Conservation (phyloP, 1,140 invertebrate species). For the Zaprionus africanus region DNA sequence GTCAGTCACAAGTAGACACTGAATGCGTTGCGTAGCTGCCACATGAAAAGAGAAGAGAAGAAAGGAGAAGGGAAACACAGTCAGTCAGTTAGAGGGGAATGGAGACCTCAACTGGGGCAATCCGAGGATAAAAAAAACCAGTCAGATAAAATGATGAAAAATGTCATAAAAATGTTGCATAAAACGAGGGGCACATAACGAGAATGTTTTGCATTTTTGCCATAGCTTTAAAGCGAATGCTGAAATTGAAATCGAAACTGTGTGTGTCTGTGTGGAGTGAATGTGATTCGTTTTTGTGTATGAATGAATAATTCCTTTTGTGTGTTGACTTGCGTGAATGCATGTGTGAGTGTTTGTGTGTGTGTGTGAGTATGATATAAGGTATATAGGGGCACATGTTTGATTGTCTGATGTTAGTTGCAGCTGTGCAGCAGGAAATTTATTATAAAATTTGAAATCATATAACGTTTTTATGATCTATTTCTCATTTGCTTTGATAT, state of each 20-base stretch:
- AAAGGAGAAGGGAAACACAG: background rate
- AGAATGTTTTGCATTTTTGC: conserved; percentile 59
- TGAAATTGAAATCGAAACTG: conserved; percentile 6
- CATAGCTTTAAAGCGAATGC: conserved; percentile 6
- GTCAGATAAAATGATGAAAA: conserved; percentile 79
- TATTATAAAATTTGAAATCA: background rate
- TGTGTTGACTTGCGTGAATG: background rate
- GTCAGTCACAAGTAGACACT: conserved; percentile 81
- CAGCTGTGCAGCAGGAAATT: background rate
- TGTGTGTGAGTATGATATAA: background rate
- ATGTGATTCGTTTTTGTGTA: background rate
- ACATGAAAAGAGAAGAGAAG: conserved; percentile 6
- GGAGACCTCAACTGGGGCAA: conserved; percentile 14
- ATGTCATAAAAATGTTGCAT: conserved; percentile 59
- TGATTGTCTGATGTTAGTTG: background rate
- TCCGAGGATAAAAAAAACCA: background rate
- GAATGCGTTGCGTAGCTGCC: conserved; percentile 70
- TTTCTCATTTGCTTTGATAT: background rate
- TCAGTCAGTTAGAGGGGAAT: conserved; percentile 21
- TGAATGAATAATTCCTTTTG: conserved; percentile 8
- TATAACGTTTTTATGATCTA: background rate
- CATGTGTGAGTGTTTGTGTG: no score
- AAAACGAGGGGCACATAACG: conserved; percentile 31
- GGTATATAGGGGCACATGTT: background rate
- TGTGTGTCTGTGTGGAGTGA: background rate